Percentiles rank a stretch among this genome's conserved stretches.
Conservation (phyloP, 2,888 invertebrate species). For the Tachina fera region DNA sequence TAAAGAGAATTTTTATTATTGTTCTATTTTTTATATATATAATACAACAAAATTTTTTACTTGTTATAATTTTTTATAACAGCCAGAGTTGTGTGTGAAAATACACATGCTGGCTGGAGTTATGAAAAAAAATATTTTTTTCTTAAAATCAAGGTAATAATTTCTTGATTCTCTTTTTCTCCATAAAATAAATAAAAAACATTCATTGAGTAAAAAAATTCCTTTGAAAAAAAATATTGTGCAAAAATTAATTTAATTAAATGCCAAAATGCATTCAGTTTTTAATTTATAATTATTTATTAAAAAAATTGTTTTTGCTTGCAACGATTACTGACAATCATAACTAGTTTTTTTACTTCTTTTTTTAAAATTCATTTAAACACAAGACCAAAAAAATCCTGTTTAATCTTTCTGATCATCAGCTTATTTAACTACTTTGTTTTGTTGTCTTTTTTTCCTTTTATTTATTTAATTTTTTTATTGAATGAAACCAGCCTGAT, state of each 20-base stretch:
- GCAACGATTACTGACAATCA: not conserved
- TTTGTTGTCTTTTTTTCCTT: not conserved
- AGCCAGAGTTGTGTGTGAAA: slow-evolving; percentile 25
- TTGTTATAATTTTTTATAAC: too few species aligned
- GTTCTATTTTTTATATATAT: not conserved
- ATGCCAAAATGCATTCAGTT: slow-evolving; percentile 35
- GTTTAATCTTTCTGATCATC: slow-evolving; percentile 48
- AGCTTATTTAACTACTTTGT: slow-evolving; percentile 26
- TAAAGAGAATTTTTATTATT: not conserved
- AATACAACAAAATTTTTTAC: not conserved
- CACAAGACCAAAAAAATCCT: slow-evolving; percentile 27
- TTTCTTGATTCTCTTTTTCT: not conserved
- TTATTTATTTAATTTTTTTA: not conserved
- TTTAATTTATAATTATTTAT: slow-evolving; percentile 59
- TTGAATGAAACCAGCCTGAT: slow-evolving; percentile 33
- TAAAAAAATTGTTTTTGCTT: slow-evolving; percentile 4
- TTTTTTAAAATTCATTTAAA: slow-evolving; percentile 24
- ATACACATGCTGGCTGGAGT: not conserved
- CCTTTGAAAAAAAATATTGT: slow-evolving; percentile 21
- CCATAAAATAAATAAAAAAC: not conserved
- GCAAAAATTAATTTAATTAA: slow-evolving; percentile 44
- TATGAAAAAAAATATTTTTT: not conserved
- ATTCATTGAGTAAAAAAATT: not conserved
- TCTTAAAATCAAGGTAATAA: slow-evolving; percentile 28
- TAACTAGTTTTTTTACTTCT: slow-evolving; percentile 17